Base-by-base conservation (phyloP, 2,888 invertebrate genomes). In the Ethmia dodecea region DNA sequence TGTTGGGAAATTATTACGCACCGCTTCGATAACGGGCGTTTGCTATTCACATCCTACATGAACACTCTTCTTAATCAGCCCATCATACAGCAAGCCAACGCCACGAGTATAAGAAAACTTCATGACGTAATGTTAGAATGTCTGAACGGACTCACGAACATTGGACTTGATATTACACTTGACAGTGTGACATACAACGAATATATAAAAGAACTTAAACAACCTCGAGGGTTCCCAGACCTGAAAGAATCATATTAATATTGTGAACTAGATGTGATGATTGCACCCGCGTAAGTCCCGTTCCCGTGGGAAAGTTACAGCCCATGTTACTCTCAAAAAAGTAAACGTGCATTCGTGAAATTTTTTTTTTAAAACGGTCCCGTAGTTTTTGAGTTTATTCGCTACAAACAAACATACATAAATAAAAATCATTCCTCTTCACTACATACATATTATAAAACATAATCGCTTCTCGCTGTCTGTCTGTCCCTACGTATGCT, bases 1-100 rank as follows among this genome's bases (percentile, higher is more conserved):
- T 42, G 43, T 15, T 51, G 45, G 44, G 36, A 45, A 8, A 45
- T 47, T 24, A 11, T 48, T 3, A 31, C 10, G 0, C 38, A 51
- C 6, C 35, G 48, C 9, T 48, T 43, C 28, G 40, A 46, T 25
- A 48, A 45, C 28, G 27, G 10, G 3, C 20, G 31, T 9, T 20
- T 33, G 13, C 31, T 16, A 11, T 38, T 37, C 10, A 34, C 25
- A 2, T 34, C 33, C 1, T 31, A 16, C n/a, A 13, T 27, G 3
- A 39, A 32, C 29, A 25, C 25, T 8, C 15, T 37, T 14, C 9
- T 38, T 1, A 12, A 33, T 8, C 18, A 28, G 2, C 32, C 40
- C 2, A 28, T 25, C 6, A 39, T 44, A 12, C 45, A 45, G 26
- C 36, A 44, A 13, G 35, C 42, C 3, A 18, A 33, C 14, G 34